Conservation (phyloP, 2,797 vertebrate species). For the Coccyzus lansbergi region DNA sequence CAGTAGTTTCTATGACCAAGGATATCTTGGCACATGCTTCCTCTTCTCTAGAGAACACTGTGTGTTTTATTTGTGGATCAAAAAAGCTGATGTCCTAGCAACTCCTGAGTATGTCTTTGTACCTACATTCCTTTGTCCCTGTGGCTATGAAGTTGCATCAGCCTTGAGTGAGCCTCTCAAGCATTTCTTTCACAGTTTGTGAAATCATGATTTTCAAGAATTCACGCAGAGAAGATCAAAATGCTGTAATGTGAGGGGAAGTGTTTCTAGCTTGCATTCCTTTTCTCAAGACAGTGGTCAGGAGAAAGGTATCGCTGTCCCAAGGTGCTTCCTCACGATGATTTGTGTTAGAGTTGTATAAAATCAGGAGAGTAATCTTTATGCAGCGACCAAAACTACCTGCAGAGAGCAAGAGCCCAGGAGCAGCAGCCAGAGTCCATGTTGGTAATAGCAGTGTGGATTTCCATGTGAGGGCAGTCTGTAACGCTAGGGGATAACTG, state of each 20-base stretch:
- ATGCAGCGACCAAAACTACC: not conserved
- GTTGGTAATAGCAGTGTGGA: not conserved
- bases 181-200: not conserved
- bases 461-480: not conserved
- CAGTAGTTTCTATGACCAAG: not conserved
- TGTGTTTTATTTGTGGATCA: not conserved
- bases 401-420: not conserved
- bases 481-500: not conserved
- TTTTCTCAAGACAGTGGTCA: not conserved
- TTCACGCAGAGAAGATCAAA: not conserved
- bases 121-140: rapidly evolving
- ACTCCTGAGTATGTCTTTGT: not conserved
- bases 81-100: not conserved
- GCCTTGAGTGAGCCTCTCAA: not conserved
- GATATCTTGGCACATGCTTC: not conserved
- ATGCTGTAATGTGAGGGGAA: not conserved
- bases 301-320: not conserved
- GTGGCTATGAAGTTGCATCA: rapidly evolving
- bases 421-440: not conserved
- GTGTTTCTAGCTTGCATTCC: not conserved
- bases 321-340: not conserved
- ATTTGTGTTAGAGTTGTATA: not conserved
- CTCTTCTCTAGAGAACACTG: not conserved
- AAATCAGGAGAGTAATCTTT: not conserved
- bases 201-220: not conserved